Evolutionary conservation across 2,113 vertebrate genomes (phyloP).

Genomic region (Bufo bufo): DNA sequence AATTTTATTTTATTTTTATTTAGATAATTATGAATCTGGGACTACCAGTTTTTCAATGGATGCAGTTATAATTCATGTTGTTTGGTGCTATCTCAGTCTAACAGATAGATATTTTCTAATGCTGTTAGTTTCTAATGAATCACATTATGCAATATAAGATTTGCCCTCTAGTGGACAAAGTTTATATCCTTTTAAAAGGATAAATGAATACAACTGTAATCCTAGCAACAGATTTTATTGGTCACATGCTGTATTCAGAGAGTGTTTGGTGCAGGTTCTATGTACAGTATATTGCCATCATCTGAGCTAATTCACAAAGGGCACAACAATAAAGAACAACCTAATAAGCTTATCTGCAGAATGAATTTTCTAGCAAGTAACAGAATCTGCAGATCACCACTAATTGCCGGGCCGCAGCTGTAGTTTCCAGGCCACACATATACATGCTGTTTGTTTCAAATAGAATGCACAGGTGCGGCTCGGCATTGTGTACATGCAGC

Average conservation of each 20-base stretch:
- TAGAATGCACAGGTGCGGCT: too few species aligned
- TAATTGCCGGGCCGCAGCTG: too few species aligned
- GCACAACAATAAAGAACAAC: too few species aligned
- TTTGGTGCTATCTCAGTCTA: background rate
- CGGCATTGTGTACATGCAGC: too few species aligned
- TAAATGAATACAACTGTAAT: background rate
- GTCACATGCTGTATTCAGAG: background rate
- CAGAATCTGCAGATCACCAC: too few species aligned
- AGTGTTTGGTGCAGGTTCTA: background rate
- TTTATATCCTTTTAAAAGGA: background rate
- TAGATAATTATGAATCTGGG: too few species aligned
- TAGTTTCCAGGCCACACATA: too few species aligned
- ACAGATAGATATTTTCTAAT: background rate
- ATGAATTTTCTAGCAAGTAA: too few species aligned
- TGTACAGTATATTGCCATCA: background rate
- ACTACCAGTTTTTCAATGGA: background rate
- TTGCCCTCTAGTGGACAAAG: conserved; percentile 36
- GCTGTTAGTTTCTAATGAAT: background rate
- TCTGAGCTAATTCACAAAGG: too few species aligned
- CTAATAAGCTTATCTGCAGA: too few species aligned
- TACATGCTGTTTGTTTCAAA: too few species aligned
- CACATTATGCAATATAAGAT: background rate
- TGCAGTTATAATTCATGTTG: background rate
- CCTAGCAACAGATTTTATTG: background rate
- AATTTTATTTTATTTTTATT: too few species aligned